Evolutionary conservation across 2,888 invertebrate genomes (phyloP).

Genomic region (Latrodectus hesperus): DNA sequence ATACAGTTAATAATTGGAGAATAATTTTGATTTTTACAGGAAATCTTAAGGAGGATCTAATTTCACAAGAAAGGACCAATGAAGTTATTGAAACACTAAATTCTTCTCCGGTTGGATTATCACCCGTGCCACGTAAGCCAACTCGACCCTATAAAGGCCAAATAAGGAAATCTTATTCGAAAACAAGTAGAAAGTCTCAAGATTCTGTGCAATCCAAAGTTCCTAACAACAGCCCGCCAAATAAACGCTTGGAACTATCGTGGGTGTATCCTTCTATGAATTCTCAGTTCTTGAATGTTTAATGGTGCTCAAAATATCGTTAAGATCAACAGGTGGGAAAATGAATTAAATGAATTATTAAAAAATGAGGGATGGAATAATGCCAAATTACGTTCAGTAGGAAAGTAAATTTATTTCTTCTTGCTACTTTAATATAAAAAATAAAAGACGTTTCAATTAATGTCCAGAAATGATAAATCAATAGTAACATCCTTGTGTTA

Average conservation of each 20-base stretch:
- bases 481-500: no score
- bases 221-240: conserved; percentile 79
- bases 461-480: no score
- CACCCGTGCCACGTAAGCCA: conserved; percentile 33
- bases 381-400: no score
- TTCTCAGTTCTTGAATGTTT: background rate
- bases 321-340: no score
- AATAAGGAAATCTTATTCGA: background rate
- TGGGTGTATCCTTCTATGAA: conserved; percentile 89
- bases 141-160: conserved; percentile 43
- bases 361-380: no score
- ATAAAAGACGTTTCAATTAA: no score
- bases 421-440: no score
- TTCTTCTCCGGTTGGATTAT: conserved; percentile 11
- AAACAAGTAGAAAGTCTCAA: conserved; percentile 48
- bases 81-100: conserved; percentile 27
- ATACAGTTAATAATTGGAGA: background rate
- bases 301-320: no score
- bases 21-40: conserved; percentile 14
- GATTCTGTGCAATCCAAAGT: conserved; percentile 26
- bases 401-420: no score
- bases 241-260: conserved; percentile 90
- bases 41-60: conserved; percentile 34
- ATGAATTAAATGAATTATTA: no score
- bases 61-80: conserved; percentile 31